These are phyloP conservation scores for Crocodylus rhombifer DNA, from an alignment of 2,797 vertebrate genomes.

Conservation along the genomic window DNA sequence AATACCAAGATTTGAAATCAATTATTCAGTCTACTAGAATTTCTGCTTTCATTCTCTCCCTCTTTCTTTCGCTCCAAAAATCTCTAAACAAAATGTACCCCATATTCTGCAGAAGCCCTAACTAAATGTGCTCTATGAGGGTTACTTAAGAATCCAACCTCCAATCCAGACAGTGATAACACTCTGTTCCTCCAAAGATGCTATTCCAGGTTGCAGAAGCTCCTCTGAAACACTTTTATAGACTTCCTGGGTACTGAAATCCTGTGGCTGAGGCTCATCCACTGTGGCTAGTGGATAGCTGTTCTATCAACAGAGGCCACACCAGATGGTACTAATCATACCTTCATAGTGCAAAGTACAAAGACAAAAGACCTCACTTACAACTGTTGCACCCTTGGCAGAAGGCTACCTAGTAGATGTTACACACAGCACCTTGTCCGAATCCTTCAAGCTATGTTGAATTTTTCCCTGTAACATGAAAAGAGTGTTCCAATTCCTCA, in stretches of 20 bases:
- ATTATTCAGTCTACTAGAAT: background rate
- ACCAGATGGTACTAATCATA: background rate
- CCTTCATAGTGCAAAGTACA: rapidly evolving
- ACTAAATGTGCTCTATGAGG: background rate
- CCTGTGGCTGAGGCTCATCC: rapidly evolving
- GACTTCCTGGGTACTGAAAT: rapidly evolving
- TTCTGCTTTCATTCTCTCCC: background rate
- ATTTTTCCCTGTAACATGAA: background rate
- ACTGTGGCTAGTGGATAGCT: background rate
- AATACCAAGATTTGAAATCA: background rate
- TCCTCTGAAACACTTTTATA: background rate
- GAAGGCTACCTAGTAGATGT: rapidly evolving
- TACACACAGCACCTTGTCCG: background rate
- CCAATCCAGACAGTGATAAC: background rate
- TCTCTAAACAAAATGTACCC: background rate
- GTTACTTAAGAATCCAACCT: background rate
- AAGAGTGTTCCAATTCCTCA: slow-evolving; percentile 23
- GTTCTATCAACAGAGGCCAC: too few species aligned
- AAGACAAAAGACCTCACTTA: background rate
- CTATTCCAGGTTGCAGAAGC: background rate
- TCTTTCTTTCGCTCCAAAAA: background rate
- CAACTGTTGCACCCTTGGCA: rapidly evolving
- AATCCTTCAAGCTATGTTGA: background rate
- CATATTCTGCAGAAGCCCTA: background rate
- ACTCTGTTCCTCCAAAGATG: slow-evolving; percentile 11